Percentiles rank a stretch among this genome's conserved stretches.
Conservation (phyloP, 1,140 invertebrate genomes). For the Choristoneura fumiferana region DNA sequence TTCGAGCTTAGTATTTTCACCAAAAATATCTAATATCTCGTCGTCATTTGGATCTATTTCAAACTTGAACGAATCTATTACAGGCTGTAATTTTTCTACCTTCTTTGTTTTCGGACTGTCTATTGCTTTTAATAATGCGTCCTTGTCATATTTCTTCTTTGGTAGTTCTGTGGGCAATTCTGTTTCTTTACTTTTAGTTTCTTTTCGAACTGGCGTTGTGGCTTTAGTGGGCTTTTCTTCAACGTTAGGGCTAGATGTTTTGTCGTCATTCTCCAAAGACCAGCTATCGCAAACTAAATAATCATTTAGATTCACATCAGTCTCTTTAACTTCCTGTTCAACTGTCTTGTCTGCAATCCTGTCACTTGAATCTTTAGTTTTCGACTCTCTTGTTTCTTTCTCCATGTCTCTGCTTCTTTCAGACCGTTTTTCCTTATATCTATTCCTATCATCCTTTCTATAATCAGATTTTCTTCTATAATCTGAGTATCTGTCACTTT, state of each 20-base stretch:
- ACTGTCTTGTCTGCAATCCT: neutral
- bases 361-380: conserved; percentile 23
- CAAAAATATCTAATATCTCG: conserved; percentile 59
- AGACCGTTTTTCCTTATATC: neutral
- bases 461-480: conserved; percentile 43
- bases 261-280: conserved; percentile 71
- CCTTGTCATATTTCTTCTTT: conserved; percentile 5
- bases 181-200: conserved; percentile 8
- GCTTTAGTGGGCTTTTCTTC: conserved; percentile 34
- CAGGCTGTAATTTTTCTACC: conserved; percentile 57
- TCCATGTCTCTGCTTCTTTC: conserved; percentile 31
- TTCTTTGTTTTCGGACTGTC: conserved; percentile 30
- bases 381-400: conserved; percentile 27
- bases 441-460: conserved; percentile 37
- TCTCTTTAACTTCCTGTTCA: conserved; percentile 42
- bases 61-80: conserved; percentile 65
- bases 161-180: conserved; percentile 18
- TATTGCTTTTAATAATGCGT: conserved; percentile 16
- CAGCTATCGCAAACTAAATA: conserved; percentile 72
- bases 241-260: conserved; percentile 51
- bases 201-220: neutral
- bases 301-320: conserved; percentile 64
- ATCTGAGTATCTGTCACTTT: conserved; percentile 42
- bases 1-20: conserved; percentile 45
- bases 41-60: conserved; percentile 69